Evolutionary conservation across 1,140 invertebrate genomes (phyloP).

Genomic region (Diuraphis noxia): DNA sequence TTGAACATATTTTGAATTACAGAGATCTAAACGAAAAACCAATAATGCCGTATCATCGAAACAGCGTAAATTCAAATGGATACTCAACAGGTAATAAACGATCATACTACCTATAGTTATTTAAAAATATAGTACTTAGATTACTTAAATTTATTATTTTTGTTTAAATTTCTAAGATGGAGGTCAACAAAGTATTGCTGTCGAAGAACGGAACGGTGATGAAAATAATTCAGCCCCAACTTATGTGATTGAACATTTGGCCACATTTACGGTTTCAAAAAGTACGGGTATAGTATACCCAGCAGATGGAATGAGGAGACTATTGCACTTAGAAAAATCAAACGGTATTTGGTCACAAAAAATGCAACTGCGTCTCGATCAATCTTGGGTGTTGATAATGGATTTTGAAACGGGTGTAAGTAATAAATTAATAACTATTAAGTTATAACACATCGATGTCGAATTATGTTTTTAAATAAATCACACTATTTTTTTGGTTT

Average conservation of each 20-base stretch:
- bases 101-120: neutral
- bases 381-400: constrained; percentile 87
- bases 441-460: neutral
- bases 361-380: constrained; percentile 88
- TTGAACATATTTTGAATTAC: neutral
- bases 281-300: constrained; percentile 85
- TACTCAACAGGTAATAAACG: constrained; percentile 57
- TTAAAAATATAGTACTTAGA: neutral
- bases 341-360: constrained; percentile 99
- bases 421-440: too few species aligned
- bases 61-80: constrained; percentile 58
- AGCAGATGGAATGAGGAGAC: constrained; percentile 91
- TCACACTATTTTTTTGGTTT: constrained; percentile 58
- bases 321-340: constrained; percentile 94
- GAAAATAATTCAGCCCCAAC: constrained; percentile 66
- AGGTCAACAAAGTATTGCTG: constrained; percentile 54
- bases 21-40: constrained; percentile 40
- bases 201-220: constrained; percentile 39
- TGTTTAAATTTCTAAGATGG: constrained; percentile 3
- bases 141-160: neutral
- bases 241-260: constrained; percentile 94
- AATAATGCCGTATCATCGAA: constrained; percentile 58
- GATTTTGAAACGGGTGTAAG: constrained; percentile 94
- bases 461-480: neutral
- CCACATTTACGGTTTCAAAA: constrained; percentile 92